Evolutionary conservation across 92 coral and sea anemone genomes (phyloP).

Genomic region (Palythoa grandis): DNA sequence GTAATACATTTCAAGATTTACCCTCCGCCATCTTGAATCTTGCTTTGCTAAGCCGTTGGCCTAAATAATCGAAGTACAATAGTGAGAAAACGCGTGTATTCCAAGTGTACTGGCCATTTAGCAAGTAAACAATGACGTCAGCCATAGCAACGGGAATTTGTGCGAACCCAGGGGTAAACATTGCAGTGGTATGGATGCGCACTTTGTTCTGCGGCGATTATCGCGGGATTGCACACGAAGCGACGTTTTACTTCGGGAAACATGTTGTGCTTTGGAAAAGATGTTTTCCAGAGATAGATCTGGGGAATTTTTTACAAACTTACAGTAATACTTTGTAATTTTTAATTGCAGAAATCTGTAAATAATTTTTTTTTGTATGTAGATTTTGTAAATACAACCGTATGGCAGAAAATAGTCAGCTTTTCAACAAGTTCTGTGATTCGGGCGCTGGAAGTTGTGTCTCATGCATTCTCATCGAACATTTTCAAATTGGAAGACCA

Average conservation of each 20-base stretch:
- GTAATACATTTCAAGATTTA: neutral
- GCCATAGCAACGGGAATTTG: neutral
- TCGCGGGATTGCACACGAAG: neutral
- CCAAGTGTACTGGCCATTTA: neutral
- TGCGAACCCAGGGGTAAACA: neutral
- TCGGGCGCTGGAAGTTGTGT: neutral
- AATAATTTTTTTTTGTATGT: neutral
- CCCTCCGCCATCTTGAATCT: constrained; percentile 1
- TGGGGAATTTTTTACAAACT: neutral
- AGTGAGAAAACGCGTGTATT: neutral
- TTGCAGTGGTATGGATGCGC: neutral
- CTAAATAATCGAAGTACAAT: neutral
- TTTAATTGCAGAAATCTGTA: neutral
- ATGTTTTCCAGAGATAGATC: neutral
- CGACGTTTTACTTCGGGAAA: neutral
- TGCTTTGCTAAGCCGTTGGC: neutral
- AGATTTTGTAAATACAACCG: neutral
- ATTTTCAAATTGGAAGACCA: neutral
- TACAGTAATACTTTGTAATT: neutral
- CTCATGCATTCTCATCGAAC: neutral
- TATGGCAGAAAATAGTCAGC: neutral
- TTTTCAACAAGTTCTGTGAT: neutral
- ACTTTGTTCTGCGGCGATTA: neutral
- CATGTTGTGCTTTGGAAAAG: neutral
- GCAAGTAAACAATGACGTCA: neutral